These are phyloP conservation scores for Colinus virginianus DNA, from an alignment of 2,113 vertebrate genomes.

Conservation along the genomic window DNA sequence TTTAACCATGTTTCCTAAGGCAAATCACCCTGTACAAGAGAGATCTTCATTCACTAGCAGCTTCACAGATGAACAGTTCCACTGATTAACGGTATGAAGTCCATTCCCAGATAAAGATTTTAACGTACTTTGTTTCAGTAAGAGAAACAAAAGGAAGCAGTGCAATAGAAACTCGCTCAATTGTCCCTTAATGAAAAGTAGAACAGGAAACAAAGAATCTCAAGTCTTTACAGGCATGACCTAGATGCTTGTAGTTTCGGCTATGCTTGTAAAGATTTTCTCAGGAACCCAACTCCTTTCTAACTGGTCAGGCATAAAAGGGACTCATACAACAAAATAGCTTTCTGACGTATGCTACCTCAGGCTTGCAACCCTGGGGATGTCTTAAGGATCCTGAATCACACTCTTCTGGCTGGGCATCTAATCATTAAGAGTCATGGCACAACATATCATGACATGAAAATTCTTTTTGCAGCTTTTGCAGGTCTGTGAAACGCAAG, in stretches of 20 bases:
- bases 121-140: background rate
- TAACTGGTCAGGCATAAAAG: background rate
- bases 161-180: background rate
- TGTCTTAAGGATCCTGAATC: background rate
- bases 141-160: background rate
- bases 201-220: background rate
- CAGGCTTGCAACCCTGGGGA: background rate
- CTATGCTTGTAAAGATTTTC: background rate
- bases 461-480: background rate
- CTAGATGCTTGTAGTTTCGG: background rate
- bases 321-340: fast-evolving
- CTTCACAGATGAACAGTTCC: background rate
- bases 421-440: background rate
- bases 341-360: background rate
- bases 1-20: background rate
- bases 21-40: background rate
- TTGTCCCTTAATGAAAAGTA: background rate
- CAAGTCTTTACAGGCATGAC: background rate
- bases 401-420: background rate
- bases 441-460: background rate
- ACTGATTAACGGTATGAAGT: background rate
- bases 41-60: background rate
- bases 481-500: background rate
- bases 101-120: background rate
- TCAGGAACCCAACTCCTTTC: background rate